These are phyloP conservation scores for Erebia palarica DNA, from an alignment of 2,888 invertebrate species.

Conservation along the genomic window DNA sequence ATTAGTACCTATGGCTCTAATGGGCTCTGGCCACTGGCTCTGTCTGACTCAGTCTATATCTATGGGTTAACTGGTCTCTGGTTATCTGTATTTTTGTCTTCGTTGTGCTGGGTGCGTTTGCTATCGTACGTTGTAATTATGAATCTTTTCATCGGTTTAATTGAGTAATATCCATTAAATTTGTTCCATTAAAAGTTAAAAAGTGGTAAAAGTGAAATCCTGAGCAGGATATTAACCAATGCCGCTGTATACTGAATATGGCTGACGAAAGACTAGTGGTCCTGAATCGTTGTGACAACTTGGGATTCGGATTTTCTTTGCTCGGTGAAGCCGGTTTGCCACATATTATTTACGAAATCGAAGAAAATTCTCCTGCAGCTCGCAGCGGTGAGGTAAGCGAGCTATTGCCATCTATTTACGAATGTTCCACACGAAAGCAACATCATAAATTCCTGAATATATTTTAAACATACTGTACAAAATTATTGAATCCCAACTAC, in stretches of 20 bases:
- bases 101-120: conserved; percentile 77
- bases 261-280: conserved; percentile 95
- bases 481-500: background rate
- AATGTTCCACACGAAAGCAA: conserved; percentile 2
- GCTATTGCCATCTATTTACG: conserved; percentile 2
- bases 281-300: conserved; percentile 92
- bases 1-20: no score
- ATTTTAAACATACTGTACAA: background rate
- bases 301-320: conserved; percentile 95
- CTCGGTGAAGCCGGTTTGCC: conserved; percentile 95
- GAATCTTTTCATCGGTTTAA: conserved; percentile 62
- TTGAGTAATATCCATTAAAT: conserved; percentile 53
- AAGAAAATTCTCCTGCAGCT: conserved; percentile 96
- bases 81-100: conserved; percentile 5
- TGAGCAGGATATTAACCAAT: conserved; percentile 71
- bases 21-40: no score
- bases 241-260: conserved; percentile 85
- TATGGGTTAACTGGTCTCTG: background rate
- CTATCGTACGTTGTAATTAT: conserved; percentile 68
- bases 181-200: conserved; percentile 57
- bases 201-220: conserved; percentile 67
- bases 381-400: conserved; percentile 91
- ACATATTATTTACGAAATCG: conserved; percentile 96
- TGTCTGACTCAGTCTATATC: no score
- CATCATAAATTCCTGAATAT: conserved; percentile 10